Evolutionary conservation across 2,888 invertebrate genomes (phyloP), one percentile per base, ranked within the genome.

Genomic region (Nephrotoma flavescens): DNA sequence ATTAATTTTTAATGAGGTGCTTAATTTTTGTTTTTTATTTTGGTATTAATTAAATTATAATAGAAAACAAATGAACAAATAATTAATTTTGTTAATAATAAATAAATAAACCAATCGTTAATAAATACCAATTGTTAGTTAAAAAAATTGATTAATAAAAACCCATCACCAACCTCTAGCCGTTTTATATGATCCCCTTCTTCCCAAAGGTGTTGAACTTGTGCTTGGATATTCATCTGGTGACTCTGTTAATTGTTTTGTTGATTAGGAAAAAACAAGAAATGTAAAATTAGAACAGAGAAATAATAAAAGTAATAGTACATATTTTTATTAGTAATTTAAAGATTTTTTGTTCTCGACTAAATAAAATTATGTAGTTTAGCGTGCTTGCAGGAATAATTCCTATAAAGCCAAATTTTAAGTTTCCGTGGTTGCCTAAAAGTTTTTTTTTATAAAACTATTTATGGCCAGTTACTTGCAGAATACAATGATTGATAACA

Each of bases 161-260:
- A 87, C 90, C 90, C 90, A 89, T 89, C 90, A 92, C 95, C 93
- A 92, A 97, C 97, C 96, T 95, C 96, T 93, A 89, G 96, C 96
- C 87, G 96, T 96, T 93, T 97, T 97, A 93, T 96, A 97, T 83
- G 96, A 96, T 92, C 96, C 96, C 89, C 96, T 94, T 47, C 97
- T 94, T 87, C 96, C 96, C 88, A 97, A 93, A 89, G 95, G 94
- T 87, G 93, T 94, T 89, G 91, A 92, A 91, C 93, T 93, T 88
- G 93, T 93, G 89, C 93, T 94, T 89, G 91, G 91, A 90, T 91
- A 91, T 89, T 92, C 92, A 90, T 92, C 92, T 87, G 91, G 92
- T 86, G 92, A 92, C 90, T 92, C 92, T 92, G 90, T 90, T 88
- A 88, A 71, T 71, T 19, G 19, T 57, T 57, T 71, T 6, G 31